Percentiles rank a stretch among this genome's conserved stretches.
Conservation (phyloP, 92 coral and sea anemone genomes). For the Ricordea florida region DNA sequence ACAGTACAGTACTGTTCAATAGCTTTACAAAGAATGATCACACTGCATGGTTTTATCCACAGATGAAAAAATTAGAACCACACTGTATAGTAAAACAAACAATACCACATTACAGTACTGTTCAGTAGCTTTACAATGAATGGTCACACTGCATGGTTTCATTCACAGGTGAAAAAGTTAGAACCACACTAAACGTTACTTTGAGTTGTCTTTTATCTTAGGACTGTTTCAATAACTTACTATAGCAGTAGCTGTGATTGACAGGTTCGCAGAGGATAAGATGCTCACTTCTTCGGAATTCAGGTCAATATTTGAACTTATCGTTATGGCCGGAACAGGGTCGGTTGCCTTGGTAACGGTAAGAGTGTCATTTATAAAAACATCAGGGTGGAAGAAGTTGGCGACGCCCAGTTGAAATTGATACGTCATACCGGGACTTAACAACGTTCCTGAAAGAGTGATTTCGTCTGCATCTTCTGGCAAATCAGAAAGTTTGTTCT, state of each 20-base stretch:
- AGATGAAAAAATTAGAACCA: too few relatives aligned
- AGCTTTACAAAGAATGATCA: too few relatives aligned
- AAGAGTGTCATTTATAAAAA: conserved; percentile 1
- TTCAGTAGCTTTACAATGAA: too few relatives aligned
- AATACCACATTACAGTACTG: too few relatives aligned
- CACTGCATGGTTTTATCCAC: too few relatives aligned
- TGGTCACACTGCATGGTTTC: too few relatives aligned
- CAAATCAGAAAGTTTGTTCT: background rate
- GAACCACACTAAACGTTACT: too few relatives aligned
- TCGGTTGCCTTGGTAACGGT: background rate
- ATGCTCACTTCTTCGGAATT: background rate
- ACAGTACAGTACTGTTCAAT: too few relatives aligned
- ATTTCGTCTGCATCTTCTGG: background rate
- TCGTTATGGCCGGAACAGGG: conserved; percentile 7
- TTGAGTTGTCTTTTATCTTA: too few relatives aligned
- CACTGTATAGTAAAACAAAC: too few relatives aligned
- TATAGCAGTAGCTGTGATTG: background rate
- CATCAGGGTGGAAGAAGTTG: background rate
- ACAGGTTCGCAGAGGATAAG: background rate
- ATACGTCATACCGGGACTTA: background rate
- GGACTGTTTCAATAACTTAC: too few relatives aligned
- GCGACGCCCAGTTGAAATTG: background rate
- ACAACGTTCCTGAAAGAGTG: background rate
- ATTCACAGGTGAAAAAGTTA: too few relatives aligned
- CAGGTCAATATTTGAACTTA: conserved; percentile 3